Percentiles rank a stretch among this genome's conserved stretches.
Conservation (phyloP, 2,797 vertebrate species). For the Galago senegalensis region DNA sequence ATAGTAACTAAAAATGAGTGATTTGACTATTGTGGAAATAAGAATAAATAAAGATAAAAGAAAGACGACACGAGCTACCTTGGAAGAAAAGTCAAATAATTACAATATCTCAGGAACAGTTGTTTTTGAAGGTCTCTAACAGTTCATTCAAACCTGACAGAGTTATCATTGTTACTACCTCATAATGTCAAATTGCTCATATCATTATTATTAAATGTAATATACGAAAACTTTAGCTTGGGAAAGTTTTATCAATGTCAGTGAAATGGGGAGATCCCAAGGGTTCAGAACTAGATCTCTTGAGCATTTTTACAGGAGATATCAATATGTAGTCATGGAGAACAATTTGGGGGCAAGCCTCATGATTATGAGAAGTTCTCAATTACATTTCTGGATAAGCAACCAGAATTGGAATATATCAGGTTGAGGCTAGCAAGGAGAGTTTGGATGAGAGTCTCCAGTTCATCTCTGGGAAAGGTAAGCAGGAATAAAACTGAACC, state of each 20-base stretch:
- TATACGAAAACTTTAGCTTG: not conserved
- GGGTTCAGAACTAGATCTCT: rapidly evolving
- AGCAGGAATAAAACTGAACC: not conserved
- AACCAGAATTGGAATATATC: not conserved
- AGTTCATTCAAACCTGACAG: not conserved
- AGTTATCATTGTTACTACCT: not conserved
- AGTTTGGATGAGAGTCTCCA: not conserved
- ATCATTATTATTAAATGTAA: not conserved
- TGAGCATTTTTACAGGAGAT: not conserved
- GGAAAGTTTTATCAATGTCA: not conserved
- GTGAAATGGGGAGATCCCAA: not conserved
- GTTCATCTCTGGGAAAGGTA: not conserved
- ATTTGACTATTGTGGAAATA: not conserved
- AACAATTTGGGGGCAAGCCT: not conserved
- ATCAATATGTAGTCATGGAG: not conserved
- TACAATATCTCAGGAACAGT: not conserved
- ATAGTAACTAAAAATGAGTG: not conserved
- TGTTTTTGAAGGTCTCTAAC: not conserved
- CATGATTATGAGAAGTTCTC: not conserved
- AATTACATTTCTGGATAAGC: not conserved
- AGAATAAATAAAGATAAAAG: not conserved
- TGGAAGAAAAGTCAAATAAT: not conserved
- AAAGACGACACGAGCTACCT: not conserved
- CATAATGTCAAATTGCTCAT: not conserved
- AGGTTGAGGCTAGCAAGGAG: rapidly evolving